These are phyloP conservation scores for Aelia acuminata DNA, from an alignment of 2,888 invertebrate species.

Conservation along the genomic window DNA sequence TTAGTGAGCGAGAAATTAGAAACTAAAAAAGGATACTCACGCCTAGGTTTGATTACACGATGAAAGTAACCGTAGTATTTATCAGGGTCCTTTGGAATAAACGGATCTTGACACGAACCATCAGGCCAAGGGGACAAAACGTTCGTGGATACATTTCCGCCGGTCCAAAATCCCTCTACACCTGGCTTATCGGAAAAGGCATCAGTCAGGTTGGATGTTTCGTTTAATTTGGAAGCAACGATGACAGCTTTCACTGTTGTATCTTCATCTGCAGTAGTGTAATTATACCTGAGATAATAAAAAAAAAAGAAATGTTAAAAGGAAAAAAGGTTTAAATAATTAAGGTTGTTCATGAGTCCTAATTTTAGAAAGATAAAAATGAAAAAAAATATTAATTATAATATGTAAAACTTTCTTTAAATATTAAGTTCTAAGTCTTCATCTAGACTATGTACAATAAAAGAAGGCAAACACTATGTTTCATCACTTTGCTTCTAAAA, in stretches of 20 bases:
- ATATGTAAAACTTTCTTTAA: no score
- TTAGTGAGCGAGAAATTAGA: no score
- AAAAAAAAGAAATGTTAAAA: background rate
- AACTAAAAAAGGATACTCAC: no score
- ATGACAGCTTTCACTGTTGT: conserved; percentile 56
- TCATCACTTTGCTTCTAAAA: no score
- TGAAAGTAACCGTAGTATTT: conserved; percentile 83
- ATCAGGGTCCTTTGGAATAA: conserved; percentile 76
- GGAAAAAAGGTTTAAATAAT: no score
- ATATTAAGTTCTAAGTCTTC: no score
- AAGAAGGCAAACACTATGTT: no score
- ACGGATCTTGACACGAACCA: conserved; percentile 74
- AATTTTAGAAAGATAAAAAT: no score
- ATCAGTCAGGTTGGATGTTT: conserved; percentile 53
- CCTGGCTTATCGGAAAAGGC: conserved; percentile 17
- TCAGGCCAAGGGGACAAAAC: conserved; percentile 64
- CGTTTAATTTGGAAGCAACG: conserved; percentile 49
- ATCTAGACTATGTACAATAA: no score
- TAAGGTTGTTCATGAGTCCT: no score
- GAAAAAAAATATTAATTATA: no score
- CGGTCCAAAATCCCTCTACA: background rate
- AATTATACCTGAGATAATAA: conserved; percentile 50
- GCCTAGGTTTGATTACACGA: conserved; percentile 77
- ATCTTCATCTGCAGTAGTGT: conserved; percentile 54
- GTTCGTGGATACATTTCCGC: background rate